Base-by-base conservation (phyloP, 2,888 invertebrate genomes). In the Theristus sp. region DNA sequence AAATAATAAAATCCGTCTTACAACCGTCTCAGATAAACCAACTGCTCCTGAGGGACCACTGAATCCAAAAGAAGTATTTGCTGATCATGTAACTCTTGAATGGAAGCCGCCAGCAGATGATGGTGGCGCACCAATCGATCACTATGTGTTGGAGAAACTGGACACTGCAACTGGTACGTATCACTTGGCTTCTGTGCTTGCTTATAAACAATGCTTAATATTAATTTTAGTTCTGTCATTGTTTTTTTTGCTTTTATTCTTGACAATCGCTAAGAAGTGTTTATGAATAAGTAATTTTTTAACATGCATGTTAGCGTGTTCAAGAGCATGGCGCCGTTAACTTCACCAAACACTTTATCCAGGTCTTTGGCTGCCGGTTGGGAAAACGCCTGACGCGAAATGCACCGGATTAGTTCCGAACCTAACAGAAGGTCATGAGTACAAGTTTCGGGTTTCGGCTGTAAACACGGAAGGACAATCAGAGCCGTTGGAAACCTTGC, bases 81-180 rank as follows among this genome's bases (percentile, higher is more conserved):
- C 89, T 1, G 86, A 89, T 74, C 89, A 88, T 72, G 84, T 88
- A 2, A 90, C 85, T 60, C 84, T 93, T 67, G 86, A 87, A 75
- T 94, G 93, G 93, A 82, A 85, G 73, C 85, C 82, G 70, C 90
- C 91, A 29, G 10, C 3, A 67, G 90, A 90, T 73, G 83, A 83
- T 77, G 84, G 91, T 65, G 49, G 49, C 13, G 89, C 93, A 10
- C 85, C 88, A 56, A 89, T 98, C 71, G 78, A 86, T 63, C 93
- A 94, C 47, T 98, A 91, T 73, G 89, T 91, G 68, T 81, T 93
- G 65, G 91, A 93, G 75, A 82, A 49, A n/a, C 38, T 38, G 38
- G 38, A 38, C 17, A 38, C 38, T 6, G 38, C 38, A 6, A 38
- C 38, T 17, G 38, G 38, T n/a, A n/a, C n/a, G n/a, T n/a, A n/a